Evolutionary conservation across 1,140 invertebrate species (phyloP).

Genomic region (Himalopsyche phryganea): DNA sequence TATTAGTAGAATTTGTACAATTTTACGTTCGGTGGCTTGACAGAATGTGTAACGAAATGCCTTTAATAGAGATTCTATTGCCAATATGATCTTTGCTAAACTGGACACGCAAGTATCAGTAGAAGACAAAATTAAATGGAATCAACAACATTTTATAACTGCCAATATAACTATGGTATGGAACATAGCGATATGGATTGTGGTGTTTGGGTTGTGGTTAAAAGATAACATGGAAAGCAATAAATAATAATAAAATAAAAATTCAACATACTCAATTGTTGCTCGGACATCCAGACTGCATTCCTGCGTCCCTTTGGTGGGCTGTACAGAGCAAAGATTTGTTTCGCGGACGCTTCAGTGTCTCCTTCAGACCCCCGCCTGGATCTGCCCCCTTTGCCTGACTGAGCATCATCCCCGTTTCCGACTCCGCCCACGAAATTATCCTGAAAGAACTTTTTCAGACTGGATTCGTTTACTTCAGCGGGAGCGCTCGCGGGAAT

Average conservation of each 20-base stretch:
- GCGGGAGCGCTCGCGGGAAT: slow-evolving; percentile 40
- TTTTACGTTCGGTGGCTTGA: no score
- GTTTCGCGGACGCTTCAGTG: slow-evolving; percentile 3
- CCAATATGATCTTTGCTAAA: no score
- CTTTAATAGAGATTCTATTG: no score
- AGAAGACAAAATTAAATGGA: no score
- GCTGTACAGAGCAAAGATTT: slow-evolving; percentile 29
- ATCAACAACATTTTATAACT: no score
- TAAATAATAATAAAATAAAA: background rate
- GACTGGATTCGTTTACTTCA: slow-evolving; percentile 4
- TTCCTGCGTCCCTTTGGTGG: slow-evolving; percentile 23
- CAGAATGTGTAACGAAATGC: no score
- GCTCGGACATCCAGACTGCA: slow-evolving; percentile 24
- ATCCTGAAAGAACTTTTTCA: slow-evolving; percentile 11
- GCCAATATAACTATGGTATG: no score
- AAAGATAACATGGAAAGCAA: no score
- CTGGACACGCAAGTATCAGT: no score
- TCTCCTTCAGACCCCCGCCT: slow-evolving; percentile 30
- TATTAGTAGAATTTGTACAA: no score
- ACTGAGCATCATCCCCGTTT: slow-evolving; percentile 1
- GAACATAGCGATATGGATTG: no score
- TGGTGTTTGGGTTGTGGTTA: no score
- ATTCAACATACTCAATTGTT: slow-evolving; percentile 28
- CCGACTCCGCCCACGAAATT: slow-evolving; percentile 6
- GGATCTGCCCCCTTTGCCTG: slow-evolving; percentile 8